Evolutionary conservation across 2,113 vertebrate species (phyloP).

Genomic region (Pandion haliaetus): DNA sequence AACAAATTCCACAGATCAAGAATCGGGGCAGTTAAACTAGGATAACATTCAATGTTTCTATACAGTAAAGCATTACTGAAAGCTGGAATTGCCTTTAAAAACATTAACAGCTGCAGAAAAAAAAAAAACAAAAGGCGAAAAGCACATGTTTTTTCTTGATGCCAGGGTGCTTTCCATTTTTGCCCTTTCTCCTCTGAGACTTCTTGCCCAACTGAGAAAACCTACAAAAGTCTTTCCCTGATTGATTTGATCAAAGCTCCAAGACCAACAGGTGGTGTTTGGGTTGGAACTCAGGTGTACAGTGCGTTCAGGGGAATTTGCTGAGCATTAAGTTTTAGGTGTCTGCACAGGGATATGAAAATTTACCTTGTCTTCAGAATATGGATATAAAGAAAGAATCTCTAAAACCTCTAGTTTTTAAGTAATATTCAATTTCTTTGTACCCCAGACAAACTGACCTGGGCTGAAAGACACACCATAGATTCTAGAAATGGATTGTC

Average conservation of each 20-base stretch:
- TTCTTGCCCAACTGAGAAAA: not conserved
- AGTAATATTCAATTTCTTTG: not conserved
- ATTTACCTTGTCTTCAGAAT: not conserved
- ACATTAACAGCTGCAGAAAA: not conserved
- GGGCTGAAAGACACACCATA: not conserved
- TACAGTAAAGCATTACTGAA: not conserved
- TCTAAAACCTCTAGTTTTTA: not conserved
- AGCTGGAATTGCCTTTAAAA: not conserved
- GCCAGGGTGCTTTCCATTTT: not conserved
- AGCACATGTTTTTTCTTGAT: not conserved
- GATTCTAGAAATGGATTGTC: not conserved
- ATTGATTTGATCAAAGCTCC: not conserved
- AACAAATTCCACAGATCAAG: not conserved
- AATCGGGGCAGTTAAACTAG: not conserved
- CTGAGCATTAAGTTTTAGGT: not conserved
- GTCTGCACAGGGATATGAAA: not conserved
- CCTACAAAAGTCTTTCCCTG: not conserved
- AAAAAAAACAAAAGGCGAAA: not conserved
- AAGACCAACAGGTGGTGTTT: not conserved
- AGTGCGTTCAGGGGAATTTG: not conserved
- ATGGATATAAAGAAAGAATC: not conserved
- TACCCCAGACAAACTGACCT: not conserved
- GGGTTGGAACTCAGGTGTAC: not conserved
- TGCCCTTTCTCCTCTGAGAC: not conserved
- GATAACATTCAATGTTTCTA: not conserved